Conservation (phyloP, 2,888 invertebrate genomes). For the Agonopterix subpropinquella region DNA sequence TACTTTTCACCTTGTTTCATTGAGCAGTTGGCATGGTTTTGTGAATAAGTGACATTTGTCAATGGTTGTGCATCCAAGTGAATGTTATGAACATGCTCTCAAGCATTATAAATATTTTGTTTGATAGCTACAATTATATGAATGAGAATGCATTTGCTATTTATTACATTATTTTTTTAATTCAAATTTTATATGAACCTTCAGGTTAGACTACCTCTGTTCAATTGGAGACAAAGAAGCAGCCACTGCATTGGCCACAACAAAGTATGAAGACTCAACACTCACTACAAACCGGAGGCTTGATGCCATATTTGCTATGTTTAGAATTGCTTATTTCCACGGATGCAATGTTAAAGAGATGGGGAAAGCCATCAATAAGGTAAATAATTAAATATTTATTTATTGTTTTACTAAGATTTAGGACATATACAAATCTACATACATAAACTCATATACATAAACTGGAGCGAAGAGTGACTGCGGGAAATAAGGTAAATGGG, state of each 20-base stretch:
- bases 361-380: slow-evolving; percentile 74
- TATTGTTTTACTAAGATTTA: not conserved
- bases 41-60: no score
- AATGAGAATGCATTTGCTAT: no score
- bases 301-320: slow-evolving; percentile 74
- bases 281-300: slow-evolving; percentile 72
- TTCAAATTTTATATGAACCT: slow-evolving; percentile 17
- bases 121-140: no score
- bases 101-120: not conserved
- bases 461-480: no score
- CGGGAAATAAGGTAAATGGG: no score
- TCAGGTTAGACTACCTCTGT: slow-evolving; percentile 72
- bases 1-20: no score
- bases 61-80: not conserved
- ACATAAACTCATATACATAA: not conserved
- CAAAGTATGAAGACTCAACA: slow-evolving; percentile 72
- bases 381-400: slow-evolving; percentile 16
- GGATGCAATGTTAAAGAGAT: slow-evolving; percentile 76
- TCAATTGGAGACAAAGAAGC: slow-evolving; percentile 74
- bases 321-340: slow-evolving; percentile 76
- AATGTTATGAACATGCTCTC: no score
- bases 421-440: not conserved
- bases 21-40: no score
- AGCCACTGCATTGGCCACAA: slow-evolving; percentile 65
- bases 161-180: no score